Evolutionary conservation across 2,113 vertebrate species (phyloP).

Genomic region (Amblyornis subalaris): DNA sequence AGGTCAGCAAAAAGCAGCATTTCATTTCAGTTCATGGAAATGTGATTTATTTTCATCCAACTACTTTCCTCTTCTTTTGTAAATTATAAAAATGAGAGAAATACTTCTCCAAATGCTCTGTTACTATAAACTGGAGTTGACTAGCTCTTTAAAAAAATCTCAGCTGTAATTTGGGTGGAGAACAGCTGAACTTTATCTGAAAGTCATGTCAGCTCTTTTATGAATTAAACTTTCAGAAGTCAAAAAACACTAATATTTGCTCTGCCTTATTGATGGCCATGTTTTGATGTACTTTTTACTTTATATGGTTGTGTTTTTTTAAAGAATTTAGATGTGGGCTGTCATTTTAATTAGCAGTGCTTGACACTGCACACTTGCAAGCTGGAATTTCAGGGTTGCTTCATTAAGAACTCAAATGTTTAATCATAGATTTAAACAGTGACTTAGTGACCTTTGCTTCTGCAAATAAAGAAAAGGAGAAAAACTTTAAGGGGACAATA

Average conservation of each 20-base stretch:
- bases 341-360: not conserved
- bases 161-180: not conserved
- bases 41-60: not conserved
- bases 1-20: not conserved
- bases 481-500: not conserved
- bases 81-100: not conserved
- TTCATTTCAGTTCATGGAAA: not conserved
- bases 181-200: not conserved
- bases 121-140: not conserved
- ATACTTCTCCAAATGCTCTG: not conserved
- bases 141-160: not conserved
- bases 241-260: not conserved
- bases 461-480: not conserved
- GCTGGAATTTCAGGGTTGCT: not conserved
- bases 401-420: not conserved
- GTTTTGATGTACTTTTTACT: not conserved
- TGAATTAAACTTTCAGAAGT: not conserved
- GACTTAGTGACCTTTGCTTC: conserved; percentile 12
- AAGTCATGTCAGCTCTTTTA: not conserved
- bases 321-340: not conserved
- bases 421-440: not conserved
- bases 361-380: not conserved
- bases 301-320: not conserved
- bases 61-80: not conserved
- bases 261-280: not conserved